Evolutionary conservation across 2,113 vertebrate genomes (phyloP).

Genomic region (Gadus chalcogrammus): DNA sequence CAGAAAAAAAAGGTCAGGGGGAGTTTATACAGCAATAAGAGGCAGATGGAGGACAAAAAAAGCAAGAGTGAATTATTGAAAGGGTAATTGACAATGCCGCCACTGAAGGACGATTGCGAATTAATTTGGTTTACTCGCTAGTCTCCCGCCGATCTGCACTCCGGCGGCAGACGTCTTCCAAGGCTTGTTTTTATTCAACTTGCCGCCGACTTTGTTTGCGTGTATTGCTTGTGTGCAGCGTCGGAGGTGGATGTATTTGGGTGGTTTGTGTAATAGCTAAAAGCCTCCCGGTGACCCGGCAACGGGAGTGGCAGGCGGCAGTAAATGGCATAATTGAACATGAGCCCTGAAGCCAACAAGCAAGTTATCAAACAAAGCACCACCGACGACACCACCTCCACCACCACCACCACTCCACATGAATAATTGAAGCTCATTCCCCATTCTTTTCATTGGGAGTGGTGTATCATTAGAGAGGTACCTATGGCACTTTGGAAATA

Average conservation of each 20-base stretch:
- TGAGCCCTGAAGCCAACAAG: too few relatives aligned
- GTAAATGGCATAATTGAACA: conserved; percentile 8
- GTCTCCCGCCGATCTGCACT: conserved; percentile 30
- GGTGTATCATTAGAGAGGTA: background rate
- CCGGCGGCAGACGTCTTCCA: conserved; percentile 26
- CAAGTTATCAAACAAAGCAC: too few relatives aligned
- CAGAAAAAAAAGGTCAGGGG: conserved; percentile 53
- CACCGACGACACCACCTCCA: background rate
- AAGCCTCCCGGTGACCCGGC: too few relatives aligned
- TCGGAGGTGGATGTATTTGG: conserved; percentile 27
- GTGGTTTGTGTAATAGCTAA: conserved; percentile 16
- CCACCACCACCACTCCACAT: conserved; percentile 29
- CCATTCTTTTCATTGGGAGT: conserved; percentile 25
- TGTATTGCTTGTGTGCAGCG: conserved; percentile 15
- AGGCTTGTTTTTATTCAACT: conserved; percentile 35
- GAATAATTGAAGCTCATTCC: conserved; percentile 43
- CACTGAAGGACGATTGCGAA: conserved; percentile 52
- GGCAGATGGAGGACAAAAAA: conserved; percentile 59
- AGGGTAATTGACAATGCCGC: conserved; percentile 43
- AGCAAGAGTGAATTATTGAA: conserved; percentile 60
- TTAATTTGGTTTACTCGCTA: conserved; percentile 47
- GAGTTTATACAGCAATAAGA: conserved; percentile 63
- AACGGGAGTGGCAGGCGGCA: too few relatives aligned
- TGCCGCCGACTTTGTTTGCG: conserved; percentile 41
- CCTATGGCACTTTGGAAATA: too few relatives aligned